Conservation (phyloP, 2,888 invertebrate species). For the Epirrhoe tristata region DNA sequence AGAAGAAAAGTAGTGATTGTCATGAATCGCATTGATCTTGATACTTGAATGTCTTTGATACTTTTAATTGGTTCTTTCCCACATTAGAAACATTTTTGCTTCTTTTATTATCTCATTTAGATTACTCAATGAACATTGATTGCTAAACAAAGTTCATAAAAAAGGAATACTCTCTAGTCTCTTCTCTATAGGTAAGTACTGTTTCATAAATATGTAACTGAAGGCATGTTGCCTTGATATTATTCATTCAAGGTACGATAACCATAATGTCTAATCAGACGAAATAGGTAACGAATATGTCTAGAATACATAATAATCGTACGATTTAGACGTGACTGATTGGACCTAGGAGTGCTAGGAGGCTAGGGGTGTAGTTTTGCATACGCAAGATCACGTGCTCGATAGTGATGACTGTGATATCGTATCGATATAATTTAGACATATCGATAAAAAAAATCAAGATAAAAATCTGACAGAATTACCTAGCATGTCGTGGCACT, state of each 20-base stretch:
- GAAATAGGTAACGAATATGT: constrained; percentile 23
- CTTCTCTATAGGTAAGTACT: too few species aligned
- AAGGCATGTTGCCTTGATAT: constrained; percentile 6
- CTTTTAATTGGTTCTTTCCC: too few species aligned
- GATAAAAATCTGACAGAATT: too few species aligned
- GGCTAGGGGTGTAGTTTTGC: constrained; percentile 66
- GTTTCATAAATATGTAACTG: neutral
- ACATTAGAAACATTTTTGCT: too few species aligned
- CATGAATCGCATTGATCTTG: too few species aligned
- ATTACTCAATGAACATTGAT: too few species aligned
- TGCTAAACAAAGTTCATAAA: too few species aligned
- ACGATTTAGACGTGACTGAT: constrained; percentile 61
- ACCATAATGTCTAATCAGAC: constrained; percentile 16
- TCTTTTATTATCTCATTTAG: too few species aligned
- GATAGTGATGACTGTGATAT: constrained; percentile 52
- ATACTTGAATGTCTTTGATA: too few species aligned
- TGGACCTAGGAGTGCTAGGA: constrained; percentile 51
- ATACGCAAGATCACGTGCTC: constrained; percentile 67
- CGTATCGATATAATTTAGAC: constrained; percentile 49
- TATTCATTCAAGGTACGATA: constrained; percentile 21
- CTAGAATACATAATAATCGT: constrained; percentile 29
- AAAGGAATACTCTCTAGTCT: too few species aligned
- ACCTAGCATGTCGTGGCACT: too few species aligned
- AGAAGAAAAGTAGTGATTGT: too few species aligned
- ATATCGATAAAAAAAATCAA: neutral